Conservation (phyloP, 2,888 invertebrate species). For the Polydrusus tereticollis region DNA sequence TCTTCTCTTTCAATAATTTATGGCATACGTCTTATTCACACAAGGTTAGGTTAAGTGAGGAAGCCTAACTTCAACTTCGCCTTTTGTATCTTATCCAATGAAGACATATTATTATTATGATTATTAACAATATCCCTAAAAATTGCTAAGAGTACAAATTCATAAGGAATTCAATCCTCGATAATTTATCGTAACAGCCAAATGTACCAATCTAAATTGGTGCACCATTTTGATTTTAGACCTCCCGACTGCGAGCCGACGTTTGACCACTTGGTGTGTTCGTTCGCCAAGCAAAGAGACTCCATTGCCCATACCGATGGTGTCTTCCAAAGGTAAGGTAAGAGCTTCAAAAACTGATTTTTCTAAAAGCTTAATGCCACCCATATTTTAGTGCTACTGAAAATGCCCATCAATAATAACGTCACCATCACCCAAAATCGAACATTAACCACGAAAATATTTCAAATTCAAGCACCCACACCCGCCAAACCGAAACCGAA, state of each 20-base stretch:
- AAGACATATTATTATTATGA: too few species aligned
- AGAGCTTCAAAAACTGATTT: neutral
- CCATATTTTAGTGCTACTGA: constrained; percentile 19
- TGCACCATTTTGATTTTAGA: neutral
- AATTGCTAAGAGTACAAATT: too few species aligned
- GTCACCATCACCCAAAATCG: constrained; percentile 14
- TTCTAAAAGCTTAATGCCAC: neutral
- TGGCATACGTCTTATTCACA: too few species aligned
- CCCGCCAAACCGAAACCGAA: constrained; percentile 7
- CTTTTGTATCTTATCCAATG: too few species aligned
- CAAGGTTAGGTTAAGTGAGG: too few species aligned
- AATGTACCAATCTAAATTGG: too few species aligned
- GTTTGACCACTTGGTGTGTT: neutral
- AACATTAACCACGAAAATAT: constrained; percentile 31
- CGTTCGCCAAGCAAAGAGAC: neutral
- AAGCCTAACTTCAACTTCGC: too few species aligned
- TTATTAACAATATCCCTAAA: too few species aligned
- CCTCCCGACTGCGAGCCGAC: neutral
- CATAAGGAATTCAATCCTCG: too few species aligned
- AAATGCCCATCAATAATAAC: neutral
- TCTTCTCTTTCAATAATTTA: too few species aligned
- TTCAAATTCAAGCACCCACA: constrained; percentile 31
- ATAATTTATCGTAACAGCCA: too few species aligned
- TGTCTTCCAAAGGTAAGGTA: constrained; percentile 13
- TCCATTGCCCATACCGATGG: neutral